phyloP scores from a whole-genome alignment of 2,113 vertebrate genomes.

The Pseudopipra pipra region DNA sequence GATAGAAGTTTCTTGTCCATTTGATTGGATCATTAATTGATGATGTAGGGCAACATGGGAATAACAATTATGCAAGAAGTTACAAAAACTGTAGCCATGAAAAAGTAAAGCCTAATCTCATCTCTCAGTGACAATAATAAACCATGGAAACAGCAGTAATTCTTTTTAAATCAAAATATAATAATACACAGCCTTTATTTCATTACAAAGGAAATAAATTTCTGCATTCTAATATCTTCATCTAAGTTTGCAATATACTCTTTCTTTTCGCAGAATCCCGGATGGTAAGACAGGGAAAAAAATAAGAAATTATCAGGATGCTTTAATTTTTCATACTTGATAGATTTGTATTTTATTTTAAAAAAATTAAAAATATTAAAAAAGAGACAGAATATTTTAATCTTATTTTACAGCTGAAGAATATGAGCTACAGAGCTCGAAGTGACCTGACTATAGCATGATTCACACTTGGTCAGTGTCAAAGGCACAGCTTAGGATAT shows the following conservation, averaged over 20 bases:
- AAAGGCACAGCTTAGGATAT: neutral
- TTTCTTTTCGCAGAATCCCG: neutral
- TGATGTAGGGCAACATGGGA: neutral
- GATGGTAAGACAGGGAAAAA: neutral
- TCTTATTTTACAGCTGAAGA: neutral
- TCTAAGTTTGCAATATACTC: neutral
- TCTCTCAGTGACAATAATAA: neutral
- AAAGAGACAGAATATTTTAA: neutral
- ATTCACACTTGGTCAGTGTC: neutral
- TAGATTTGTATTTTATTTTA: neutral
- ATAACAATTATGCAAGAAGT: neutral
- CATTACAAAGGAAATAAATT: neutral
- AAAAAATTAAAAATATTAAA: neutral
- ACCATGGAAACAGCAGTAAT: neutral
- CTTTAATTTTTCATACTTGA: neutral
- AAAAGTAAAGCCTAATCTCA: neutral
- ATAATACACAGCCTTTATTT: neutral
- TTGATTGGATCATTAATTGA: neutral
- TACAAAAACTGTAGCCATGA: neutral
- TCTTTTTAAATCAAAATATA: neutral
- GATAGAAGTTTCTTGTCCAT: neutral
- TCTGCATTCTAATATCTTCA: neutral
- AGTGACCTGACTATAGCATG: neutral
- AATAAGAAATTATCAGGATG: neutral
- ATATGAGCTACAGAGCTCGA: neutral